Evolutionary conservation across 2,113 vertebrate species (phyloP), one percentile per base, ranked within the genome.

Genomic region (Daubentonia madagascariensis): DNA sequence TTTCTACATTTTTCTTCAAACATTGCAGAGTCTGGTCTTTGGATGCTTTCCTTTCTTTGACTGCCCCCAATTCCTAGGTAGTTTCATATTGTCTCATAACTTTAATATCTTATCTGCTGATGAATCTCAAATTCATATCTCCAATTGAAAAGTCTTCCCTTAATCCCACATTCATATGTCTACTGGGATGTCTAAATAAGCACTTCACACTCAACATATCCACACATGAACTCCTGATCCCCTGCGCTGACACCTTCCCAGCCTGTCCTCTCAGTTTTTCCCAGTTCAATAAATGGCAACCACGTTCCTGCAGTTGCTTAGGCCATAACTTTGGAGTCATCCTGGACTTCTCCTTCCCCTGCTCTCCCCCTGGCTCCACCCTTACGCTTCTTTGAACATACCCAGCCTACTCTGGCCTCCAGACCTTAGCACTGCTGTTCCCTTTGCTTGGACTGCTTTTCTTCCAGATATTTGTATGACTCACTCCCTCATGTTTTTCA

Each of bases 241-340:
- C 11, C 43, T 37, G 17, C 14, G 5, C 18, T 14, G 43, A 8
- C 63, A 14, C 1, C 4, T 4, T 37, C 1, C 37, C 2, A 40
- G 4, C 22, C 59, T 68, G 2, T 3, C n/a, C n/a, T 80, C 14
- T 23, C 8, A 8, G 18, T 30, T 48, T 89, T 28, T 61, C 28
- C 40, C 35, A 14, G 0, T 23, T 84, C 37, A 67, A 9, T 25
- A 35, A 87, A 50, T 43, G 37, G 4, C 48, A 25, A 5, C 67
- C 40, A 68, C 25, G 1, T 81, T 78, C 30, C 75, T 89, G 54
- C 18, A 48, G 52, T 43, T 30, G 25, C 25, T 52, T 80, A 63
- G 48, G 57, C 70, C 6, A 0, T 73, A 59, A 73, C 45, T 87
- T 72, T 85, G 50, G n/a, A 67, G 28, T 65, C n/a, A 28, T n/a